Conservation (phyloP, 2,797 vertebrate genomes). For the Pachyuromys duprasi region DNA sequence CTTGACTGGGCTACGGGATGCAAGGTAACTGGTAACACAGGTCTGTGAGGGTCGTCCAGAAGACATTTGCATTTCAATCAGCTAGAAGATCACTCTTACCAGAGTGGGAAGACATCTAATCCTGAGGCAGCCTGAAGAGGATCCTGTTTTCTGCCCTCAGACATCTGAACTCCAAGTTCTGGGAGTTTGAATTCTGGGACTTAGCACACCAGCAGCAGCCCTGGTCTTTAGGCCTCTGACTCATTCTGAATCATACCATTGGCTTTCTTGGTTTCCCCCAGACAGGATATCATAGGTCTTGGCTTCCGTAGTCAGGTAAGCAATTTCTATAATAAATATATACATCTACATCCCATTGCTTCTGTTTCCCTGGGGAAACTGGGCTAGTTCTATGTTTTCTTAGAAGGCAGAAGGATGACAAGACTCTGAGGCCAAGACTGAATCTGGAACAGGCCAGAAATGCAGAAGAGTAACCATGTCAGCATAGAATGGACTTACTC, state of each 20-base stretch:
- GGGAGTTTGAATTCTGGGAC: not conserved
- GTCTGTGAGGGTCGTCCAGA: not conserved
- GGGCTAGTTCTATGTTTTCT: not conserved
- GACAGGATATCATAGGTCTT: not conserved
- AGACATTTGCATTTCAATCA: not conserved
- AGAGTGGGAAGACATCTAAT: not conserved
- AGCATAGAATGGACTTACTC: not conserved
- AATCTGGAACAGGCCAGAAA: not conserved
- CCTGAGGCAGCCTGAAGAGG: not conserved
- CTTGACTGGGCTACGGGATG: not conserved
- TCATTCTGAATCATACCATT: not conserved
- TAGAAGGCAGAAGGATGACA: not conserved
- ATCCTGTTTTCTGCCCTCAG: not conserved
- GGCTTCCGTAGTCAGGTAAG: not conserved
- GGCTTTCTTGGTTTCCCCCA: not conserved
- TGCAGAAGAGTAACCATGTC: too few relatives aligned
- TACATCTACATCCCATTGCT: not conserved
- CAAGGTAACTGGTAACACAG: not conserved
- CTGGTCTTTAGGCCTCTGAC: not conserved
- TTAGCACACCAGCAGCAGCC: not conserved
- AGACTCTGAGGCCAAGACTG: not conserved
- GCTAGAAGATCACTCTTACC: not conserved
- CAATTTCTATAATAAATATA: not conserved
- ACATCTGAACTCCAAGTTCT: not conserved
- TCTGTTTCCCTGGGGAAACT: not conserved